phyloP scores from a whole-genome alignment of 2,797 vertebrate species.

The Melopsittacus undulatus region DNA sequence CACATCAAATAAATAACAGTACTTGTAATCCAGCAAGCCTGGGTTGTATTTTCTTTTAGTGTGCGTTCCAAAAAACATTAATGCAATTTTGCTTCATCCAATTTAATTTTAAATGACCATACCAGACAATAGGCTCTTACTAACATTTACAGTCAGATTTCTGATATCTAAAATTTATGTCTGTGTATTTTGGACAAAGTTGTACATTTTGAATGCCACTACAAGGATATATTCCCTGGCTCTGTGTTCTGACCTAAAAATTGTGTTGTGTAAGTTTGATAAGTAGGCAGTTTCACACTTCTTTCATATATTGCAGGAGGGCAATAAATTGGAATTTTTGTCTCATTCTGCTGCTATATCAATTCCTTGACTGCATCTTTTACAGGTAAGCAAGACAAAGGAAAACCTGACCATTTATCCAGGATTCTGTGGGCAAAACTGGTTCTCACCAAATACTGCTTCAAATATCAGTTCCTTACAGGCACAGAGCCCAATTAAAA shows the following conservation, averaged over 20 bases:
- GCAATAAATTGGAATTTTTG: not conserved
- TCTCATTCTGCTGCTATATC: not conserved
- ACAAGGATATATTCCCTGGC: not conserved
- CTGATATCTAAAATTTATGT: conserved; percentile 4
- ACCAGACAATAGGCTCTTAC: not conserved
- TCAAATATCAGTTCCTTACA: not conserved
- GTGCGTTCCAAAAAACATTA: conserved; percentile 11
- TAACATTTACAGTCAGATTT: not conserved
- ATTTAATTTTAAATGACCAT: conserved; percentile 18
- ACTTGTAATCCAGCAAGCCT: not conserved
- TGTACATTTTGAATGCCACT: not conserved
- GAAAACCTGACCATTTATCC: not conserved
- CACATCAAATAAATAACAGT: conserved; percentile 18
- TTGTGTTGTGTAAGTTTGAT: not conserved
- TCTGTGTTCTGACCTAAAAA: conserved; percentile 15
- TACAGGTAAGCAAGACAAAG: not conserved
- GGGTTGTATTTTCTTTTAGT: not conserved
- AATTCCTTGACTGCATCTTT: conserved; percentile 1
- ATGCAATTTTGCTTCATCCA: conserved; percentile 30
- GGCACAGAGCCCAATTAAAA: not conserved
- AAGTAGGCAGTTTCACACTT: not conserved
- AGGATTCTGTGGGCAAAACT: not conserved
- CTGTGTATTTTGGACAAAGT: conserved; percentile 21
- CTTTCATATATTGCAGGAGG: not conserved
- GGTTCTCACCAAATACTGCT: not conserved